Conservation (phyloP, 2,113 vertebrate genomes). For the Oryzias javanicus region DNA sequence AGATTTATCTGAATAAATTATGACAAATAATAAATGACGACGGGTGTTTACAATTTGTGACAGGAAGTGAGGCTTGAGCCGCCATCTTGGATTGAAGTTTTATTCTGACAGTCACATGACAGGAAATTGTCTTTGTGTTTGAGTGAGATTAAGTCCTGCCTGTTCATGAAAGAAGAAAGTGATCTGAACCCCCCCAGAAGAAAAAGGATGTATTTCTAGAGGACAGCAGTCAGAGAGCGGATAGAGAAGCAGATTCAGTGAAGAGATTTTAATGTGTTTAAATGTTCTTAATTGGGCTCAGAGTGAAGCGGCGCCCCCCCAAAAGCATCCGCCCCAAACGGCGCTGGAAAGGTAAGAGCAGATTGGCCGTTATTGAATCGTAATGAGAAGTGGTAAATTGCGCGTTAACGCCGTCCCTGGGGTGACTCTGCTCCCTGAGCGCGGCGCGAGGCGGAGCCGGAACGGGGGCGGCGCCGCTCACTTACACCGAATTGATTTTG, state of each 20-base stretch:
- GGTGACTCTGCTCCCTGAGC: conserved; percentile 55
- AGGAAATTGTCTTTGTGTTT: too few species aligned
- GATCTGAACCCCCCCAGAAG: conserved; percentile 36
- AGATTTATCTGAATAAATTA: too few species aligned
- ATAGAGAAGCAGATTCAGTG: conserved; percentile 71
- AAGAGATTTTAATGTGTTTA: conserved; percentile 76
- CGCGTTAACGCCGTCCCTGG: conserved; percentile 72
- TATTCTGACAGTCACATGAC: too few species aligned
- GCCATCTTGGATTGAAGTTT: too few species aligned
- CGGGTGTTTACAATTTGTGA: too few species aligned
- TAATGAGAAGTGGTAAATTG: conserved; percentile 77
- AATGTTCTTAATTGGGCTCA: conserved; percentile 74
- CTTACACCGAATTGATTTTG: conserved; percentile 51
- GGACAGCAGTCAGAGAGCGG: conserved; percentile 62
- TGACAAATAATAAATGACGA: too few species aligned
- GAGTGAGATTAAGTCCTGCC: too few species aligned
- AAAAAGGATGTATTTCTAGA: conserved; percentile 63
- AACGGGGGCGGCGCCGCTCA: conserved; percentile 46
- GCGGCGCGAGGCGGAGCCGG: conserved; percentile 49
- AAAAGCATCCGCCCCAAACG: conserved; percentile 74
- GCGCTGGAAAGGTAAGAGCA: conserved; percentile 74
- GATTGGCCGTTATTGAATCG: conserved; percentile 76
- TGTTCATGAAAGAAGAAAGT: conserved; percentile 42
- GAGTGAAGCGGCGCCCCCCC: conserved; percentile 61
- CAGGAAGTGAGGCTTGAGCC: too few species aligned